phyloP scores from a whole-genome alignment of 2,113 vertebrate species.

The Dinomys branickii region DNA sequence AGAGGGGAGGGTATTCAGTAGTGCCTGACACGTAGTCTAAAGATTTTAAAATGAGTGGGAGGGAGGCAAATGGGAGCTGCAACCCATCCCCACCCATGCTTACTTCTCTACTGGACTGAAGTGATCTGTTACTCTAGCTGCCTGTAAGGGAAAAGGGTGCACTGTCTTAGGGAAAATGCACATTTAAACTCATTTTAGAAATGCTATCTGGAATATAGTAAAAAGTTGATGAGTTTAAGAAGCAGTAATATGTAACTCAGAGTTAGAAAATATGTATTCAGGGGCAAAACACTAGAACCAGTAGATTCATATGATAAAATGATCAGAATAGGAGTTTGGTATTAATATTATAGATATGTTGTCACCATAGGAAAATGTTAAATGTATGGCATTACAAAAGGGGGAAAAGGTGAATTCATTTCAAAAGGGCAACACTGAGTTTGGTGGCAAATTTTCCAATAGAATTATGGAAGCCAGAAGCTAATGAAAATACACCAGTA shows the following conservation, averaged over 20 bases:
- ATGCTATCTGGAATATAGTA: background rate
- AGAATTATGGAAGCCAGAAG: background rate
- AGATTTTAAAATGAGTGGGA: background rate
- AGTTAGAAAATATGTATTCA: background rate
- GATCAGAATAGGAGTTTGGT: background rate
- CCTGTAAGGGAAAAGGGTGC: background rate
- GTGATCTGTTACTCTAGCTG: background rate
- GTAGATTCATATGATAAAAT: background rate
- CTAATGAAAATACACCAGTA: background rate
- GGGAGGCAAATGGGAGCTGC: background rate
- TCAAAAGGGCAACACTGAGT: background rate
- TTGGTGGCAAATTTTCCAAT: background rate
- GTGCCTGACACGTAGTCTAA: background rate
- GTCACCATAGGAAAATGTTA: background rate
- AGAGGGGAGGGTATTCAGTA: background rate
- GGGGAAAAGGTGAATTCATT: background rate
- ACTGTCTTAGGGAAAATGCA: background rate
- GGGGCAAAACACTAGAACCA: background rate
- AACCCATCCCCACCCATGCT: background rate
- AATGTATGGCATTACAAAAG: background rate
- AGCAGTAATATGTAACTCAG: background rate
- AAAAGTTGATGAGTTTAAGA: background rate
- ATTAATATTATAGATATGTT: background rate
- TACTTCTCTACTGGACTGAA: background rate
- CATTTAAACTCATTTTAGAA: constrained; percentile 11